These are phyloP conservation scores for Catocala nupta DNA, from an alignment of 2,888 invertebrate species.

Conservation along the genomic window DNA sequence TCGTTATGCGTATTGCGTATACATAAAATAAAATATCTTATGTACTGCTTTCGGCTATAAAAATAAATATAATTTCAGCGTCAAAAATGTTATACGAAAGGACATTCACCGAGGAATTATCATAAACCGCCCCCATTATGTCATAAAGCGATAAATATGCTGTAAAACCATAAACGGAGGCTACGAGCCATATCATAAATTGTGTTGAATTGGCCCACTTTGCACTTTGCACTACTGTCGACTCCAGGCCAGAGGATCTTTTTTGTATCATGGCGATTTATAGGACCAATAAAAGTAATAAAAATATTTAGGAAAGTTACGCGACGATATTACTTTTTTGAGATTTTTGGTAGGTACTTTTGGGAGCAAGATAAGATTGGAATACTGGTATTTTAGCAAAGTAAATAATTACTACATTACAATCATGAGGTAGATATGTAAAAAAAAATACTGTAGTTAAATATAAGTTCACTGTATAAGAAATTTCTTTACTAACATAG, in stretches of 20 bases:
- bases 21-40: conserved; percentile 5
- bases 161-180: conserved; percentile 84
- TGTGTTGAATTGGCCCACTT: conserved; percentile 78
- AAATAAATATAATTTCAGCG: conserved; percentile 28
- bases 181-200: conserved; percentile 79
- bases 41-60: conserved; percentile 18
- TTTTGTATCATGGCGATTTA: conserved; percentile 47
- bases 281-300: conserved; percentile 42
- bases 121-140: conserved; percentile 73
- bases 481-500: too few species aligned
- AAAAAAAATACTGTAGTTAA: too few species aligned
- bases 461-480: too few species aligned
- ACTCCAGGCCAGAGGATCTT: conserved; percentile 49
- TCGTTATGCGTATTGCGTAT: too few species aligned
- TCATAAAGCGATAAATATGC: conserved; percentile 85
- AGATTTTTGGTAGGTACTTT: background rate
- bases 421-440: too few species aligned
- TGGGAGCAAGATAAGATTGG: too few species aligned
- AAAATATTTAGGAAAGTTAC: conserved; percentile 21
- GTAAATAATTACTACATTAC: too few species aligned
- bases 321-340: background rate
- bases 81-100: conserved; percentile 30
- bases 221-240: conserved; percentile 67
- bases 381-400: too few species aligned
- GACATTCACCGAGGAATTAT: conserved; percentile 66